These are phyloP conservation scores for Botia kubotai DNA, from an alignment of 2,797 vertebrate genomes.

Conservation along the genomic window DNA sequence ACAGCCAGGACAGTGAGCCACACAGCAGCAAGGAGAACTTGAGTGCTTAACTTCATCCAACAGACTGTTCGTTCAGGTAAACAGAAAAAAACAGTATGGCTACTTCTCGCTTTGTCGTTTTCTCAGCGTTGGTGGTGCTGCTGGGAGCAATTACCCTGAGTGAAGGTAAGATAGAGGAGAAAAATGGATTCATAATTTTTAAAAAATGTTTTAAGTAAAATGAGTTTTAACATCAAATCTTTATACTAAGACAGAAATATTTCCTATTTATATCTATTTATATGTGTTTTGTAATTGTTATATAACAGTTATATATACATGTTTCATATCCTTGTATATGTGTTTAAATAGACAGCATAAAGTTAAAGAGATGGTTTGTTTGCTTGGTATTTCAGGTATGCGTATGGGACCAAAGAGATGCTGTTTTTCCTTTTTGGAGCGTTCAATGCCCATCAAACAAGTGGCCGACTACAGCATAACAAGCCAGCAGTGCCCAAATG, in stretches of 20 bases:
- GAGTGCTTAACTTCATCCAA: constrained; percentile 13
- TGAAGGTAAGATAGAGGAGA: constrained; percentile 69
- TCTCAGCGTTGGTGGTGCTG: constrained; percentile 64
- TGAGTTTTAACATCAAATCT: neutral
- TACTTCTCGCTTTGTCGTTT: constrained; percentile 67
- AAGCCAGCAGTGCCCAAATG: constrained; percentile 72
- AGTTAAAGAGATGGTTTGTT: neutral
- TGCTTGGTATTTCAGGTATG: constrained; percentile 47
- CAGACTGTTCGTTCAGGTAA: neutral
- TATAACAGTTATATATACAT: too few species aligned
- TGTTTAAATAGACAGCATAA: neutral
- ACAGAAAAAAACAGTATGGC: constrained; percentile 62
- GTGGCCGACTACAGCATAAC: constrained; percentile 67
- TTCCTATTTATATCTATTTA: too few species aligned
- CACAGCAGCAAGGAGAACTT: constrained; percentile 1
- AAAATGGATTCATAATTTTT: neutral
- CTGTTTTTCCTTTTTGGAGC: constrained; percentile 66
- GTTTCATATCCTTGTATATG: neutral
- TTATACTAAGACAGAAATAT: too few species aligned
- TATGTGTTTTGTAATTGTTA: too few species aligned
- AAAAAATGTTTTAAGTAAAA: neutral
- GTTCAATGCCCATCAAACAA: constrained; percentile 3
- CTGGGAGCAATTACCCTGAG: constrained; percentile 64
- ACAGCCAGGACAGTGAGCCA: neutral
- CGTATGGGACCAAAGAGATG: constrained; percentile 67